phyloP scores from a whole-genome alignment of 1,140 invertebrate species.

The Dufourea novaeangliae region DNA sequence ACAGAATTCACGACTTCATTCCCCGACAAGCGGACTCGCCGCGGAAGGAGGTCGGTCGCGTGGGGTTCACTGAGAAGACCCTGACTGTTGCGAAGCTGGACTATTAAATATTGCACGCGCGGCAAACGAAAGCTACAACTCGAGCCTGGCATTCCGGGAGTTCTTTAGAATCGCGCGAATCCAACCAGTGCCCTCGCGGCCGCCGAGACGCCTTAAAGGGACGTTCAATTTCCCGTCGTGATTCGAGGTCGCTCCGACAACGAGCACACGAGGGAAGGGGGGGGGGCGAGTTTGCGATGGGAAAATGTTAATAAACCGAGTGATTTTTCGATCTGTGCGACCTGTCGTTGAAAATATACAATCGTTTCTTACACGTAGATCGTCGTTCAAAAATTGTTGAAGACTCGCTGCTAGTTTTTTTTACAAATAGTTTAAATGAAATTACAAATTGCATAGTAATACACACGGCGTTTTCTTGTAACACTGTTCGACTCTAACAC shows the following conservation, averaged over 20 bases:
- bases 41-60: conserved; percentile 43
- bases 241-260: conserved; percentile 8
- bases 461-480: no score
- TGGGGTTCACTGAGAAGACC: conserved; percentile 42
- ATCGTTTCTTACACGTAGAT: no score
- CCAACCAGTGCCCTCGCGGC: conserved; percentile 28
- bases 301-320: no score
- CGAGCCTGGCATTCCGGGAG: conserved; percentile 48
- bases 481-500: no score
- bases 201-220: conserved; percentile 22
- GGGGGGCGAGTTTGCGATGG: no score
- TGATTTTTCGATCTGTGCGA: no score
- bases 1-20: conserved; percentile 36
- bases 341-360: no score
- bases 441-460: no score
- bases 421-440: no score
- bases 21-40: conserved; percentile 17
- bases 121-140: conserved; percentile 54
- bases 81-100: conserved; percentile 42
- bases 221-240: conserved; percentile 29
- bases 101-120: conserved; percentile 53
- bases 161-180: conserved; percentile 48
- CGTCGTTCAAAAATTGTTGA: no score
- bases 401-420: no score
- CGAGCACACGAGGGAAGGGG: no score